Percentiles rank a stretch among this genome's conserved stretches.
phyloP scores from a whole-genome alignment of 2,113 vertebrate genomes.

The Scartelaos histophorus region DNA sequence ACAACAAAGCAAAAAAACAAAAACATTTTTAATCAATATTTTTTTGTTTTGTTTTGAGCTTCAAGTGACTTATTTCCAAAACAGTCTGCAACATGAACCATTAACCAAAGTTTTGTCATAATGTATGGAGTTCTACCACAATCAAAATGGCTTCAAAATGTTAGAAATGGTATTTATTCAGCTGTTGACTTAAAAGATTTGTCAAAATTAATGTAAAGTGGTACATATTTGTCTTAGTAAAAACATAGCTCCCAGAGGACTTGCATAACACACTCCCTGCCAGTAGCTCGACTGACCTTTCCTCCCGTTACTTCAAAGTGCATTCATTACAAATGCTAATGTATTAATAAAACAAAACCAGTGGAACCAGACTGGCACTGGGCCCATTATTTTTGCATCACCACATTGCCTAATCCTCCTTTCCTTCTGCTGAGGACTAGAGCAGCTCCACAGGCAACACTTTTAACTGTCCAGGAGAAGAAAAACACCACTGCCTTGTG shows the following conservation, averaged over 20 bases:
- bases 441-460: constrained; percentile 51
- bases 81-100: too few relatives aligned
- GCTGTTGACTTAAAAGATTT: too few relatives aligned
- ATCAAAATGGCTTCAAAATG: neutral
- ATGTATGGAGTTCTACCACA: too few relatives aligned
- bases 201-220: neutral
- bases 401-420: constrained; percentile 32
- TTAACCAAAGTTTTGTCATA: too few relatives aligned
- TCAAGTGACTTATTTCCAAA: neutral
- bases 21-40: constrained; percentile 3
- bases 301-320: neutral
- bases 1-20: neutral
- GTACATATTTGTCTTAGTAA: too few relatives aligned
- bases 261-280: neutral
- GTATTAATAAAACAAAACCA: constrained; percentile 1
- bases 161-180: neutral
- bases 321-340: neutral
- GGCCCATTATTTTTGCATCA: constrained; percentile 7
- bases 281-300: neutral
- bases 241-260: neutral
- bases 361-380: neutral
- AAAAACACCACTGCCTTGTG: constrained; percentile 12
- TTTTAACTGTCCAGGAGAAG: constrained; percentile 31
- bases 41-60: neutral
- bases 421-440: constrained; percentile 37